Evolutionary conservation across 2,797 vertebrate species (phyloP).

Genomic region (Salarias fasciatus): DNA sequence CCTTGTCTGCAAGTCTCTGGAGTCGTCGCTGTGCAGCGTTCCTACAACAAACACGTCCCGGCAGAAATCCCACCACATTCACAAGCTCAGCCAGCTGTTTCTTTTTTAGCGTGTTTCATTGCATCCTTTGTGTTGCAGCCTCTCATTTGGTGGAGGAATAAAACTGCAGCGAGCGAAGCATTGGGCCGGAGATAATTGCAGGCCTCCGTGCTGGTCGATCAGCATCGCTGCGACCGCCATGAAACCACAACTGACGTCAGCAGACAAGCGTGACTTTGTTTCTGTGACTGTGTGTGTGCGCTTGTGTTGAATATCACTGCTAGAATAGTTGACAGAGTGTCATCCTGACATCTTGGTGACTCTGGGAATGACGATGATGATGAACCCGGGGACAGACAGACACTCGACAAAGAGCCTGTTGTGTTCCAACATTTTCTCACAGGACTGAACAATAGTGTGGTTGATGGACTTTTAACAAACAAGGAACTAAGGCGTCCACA

Average conservation of each 20-base stretch:
- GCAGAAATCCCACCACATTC: conserved; percentile 44
- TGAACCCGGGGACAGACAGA: conserved; percentile 30
- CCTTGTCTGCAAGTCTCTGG: conserved; percentile 17
- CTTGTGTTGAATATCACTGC: conserved; percentile 44
- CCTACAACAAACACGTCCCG: conserved; percentile 51
- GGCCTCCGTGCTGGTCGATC: conserved; percentile 57
- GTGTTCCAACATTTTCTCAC: conserved; percentile 17
- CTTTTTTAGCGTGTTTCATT: conserved; percentile 37
- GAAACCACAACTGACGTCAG: conserved; percentile 76
- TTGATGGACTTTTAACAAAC: conserved; percentile 40
- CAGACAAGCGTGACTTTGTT: conserved; percentile 52
- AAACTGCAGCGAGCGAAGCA: conserved; percentile 28
- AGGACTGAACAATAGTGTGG: conserved; percentile 31
- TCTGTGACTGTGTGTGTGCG: conserved; percentile 41
- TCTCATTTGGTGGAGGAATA: conserved; percentile 48
- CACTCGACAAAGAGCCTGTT: conserved; percentile 20
- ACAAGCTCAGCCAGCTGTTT: conserved; percentile 42
- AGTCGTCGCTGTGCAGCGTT: conserved; percentile 24
- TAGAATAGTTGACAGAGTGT: conserved; percentile 52
- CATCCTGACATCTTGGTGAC: conserved; percentile 43
- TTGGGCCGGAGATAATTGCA: conserved; percentile 60
- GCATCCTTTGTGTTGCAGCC: conserved; percentile 33
- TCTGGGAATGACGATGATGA: conserved; percentile 43
- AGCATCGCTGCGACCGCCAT: conserved; percentile 51
- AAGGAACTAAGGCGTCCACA: conserved; percentile 43